Evolutionary conservation across 1,140 invertebrate genomes (phyloP).

Genomic region (Apis cerana): DNA sequence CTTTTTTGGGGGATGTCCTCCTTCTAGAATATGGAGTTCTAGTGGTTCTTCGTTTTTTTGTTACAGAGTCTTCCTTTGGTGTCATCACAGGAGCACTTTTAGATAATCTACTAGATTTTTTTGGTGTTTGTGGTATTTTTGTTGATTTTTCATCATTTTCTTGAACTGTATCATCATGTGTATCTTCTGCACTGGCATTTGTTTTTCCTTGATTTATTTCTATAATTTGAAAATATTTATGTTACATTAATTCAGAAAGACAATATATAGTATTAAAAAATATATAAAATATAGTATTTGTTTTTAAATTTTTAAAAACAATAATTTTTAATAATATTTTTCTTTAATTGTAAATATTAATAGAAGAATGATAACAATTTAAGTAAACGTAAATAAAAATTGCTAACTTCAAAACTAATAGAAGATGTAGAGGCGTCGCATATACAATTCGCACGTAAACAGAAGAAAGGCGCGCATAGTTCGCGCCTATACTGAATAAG

Average conservation of each 20-base stretch:
- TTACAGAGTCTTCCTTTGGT: conserved; percentile 67
- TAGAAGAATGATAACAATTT: background rate
- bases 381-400: background rate
- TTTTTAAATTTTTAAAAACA: background rate
- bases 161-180: conserved; percentile 42
- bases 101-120: conserved; percentile 73
- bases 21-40: conserved; percentile 59
- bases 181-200: conserved; percentile 33
- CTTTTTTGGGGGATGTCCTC: conserved; percentile 64
- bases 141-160: conserved; percentile 53
- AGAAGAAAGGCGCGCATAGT: conserved; percentile 11
- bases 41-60: conserved; percentile 57
- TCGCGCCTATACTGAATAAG: background rate
- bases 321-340: too few relatives aligned
- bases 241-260: background rate
- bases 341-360: background rate
- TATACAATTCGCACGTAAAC: conserved; percentile 20
- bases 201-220: conserved; percentile 17
- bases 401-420: background rate
- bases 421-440: conserved; percentile 15
- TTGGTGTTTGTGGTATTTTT: conserved; percentile 69
- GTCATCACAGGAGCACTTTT: conserved; percentile 67
- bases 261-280: background rate
- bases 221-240: background rate
- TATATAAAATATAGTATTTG: background rate